Percentiles rank a stretch among this genome's conserved stretches.
Conservation (phyloP, 1,140 invertebrate species). For the Oncopodura yosiiana region DNA sequence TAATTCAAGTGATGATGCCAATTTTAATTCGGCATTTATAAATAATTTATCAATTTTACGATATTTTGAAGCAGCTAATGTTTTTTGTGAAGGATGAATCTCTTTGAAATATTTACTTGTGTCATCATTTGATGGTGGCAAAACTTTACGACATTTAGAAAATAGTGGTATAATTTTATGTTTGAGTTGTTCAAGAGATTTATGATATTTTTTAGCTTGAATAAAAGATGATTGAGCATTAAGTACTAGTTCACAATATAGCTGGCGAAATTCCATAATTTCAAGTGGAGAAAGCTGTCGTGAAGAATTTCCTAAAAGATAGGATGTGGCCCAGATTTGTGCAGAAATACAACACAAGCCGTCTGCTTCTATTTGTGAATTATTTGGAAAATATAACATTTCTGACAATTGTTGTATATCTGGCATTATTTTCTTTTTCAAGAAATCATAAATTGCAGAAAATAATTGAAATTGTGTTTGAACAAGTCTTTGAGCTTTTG, state of each 20-base stretch:
- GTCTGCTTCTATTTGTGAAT: conserved; percentile 24
- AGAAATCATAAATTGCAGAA: conserved; percentile 2
- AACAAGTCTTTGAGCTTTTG: too few species aligned
- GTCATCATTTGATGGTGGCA: too few species aligned
- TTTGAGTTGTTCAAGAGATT: conserved; percentile 5
- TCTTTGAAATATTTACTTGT: too few species aligned
- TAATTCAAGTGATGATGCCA: too few species aligned
- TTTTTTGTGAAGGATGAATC: too few species aligned
- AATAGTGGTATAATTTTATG: background rate
- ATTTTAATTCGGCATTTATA: too few species aligned
- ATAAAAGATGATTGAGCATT: background rate
- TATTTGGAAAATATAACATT: conserved; percentile 10
- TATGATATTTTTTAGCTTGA: background rate
- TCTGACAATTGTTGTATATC: background rate
- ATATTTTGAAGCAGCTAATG: too few species aligned
- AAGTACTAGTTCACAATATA: conserved; percentile 6
- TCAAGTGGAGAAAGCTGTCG: background rate
- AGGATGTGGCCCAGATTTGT: conserved; percentile 20
- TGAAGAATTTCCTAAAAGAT: background rate
- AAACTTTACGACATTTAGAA: too few species aligned
- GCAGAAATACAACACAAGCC: conserved; percentile 12
- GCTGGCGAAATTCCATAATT: background rate
- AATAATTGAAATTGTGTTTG: too few species aligned
- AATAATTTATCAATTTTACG: too few species aligned
- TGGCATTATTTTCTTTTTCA: background rate